A percentile compares a stretch with the other conserved stretches of the same genome.
Conservation (phyloP, 2,797 vertebrate genomes). For the Sitta carolinensis region DNA sequence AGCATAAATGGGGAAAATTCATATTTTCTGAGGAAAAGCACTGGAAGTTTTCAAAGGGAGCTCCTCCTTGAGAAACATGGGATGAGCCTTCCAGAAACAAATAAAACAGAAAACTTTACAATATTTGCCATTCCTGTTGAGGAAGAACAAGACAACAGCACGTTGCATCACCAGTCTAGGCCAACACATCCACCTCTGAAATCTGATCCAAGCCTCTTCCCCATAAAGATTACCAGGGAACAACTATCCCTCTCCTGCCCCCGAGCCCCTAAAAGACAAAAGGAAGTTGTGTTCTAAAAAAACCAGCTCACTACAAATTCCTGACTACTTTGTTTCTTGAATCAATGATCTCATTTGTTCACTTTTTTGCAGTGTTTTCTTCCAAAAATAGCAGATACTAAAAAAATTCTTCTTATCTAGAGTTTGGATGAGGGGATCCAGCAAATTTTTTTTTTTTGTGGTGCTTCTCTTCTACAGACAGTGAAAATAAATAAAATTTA, state of each 20-base stretch:
- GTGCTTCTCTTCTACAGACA: not conserved
- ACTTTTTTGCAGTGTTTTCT: not conserved
- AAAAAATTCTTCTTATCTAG: not conserved
- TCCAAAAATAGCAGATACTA: not conserved
- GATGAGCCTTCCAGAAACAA: not conserved
- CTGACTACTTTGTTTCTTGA: conserved; percentile 1
- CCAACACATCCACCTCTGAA: not conserved
- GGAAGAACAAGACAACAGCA: not conserved
- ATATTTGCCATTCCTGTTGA: not conserved
- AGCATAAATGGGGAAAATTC: not conserved
- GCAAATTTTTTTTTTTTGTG: not conserved
- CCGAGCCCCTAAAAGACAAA: not conserved
- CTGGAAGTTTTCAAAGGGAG: not conserved
- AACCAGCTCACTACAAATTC: not conserved
- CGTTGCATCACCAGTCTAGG: not conserved
- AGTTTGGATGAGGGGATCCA: not conserved
- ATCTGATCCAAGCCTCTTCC: not conserved
- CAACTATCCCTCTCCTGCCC: not conserved
- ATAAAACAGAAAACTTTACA: not conserved
- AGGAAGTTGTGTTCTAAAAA: conserved; percentile 5
- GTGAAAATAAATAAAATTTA: not conserved
- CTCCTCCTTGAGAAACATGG: not conserved
- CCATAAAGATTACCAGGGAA: not conserved
- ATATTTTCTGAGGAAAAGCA: not conserved
- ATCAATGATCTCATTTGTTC: not conserved